Conservation (phyloP, 2,113 vertebrate genomes). For the Carassius auratus region DNA sequence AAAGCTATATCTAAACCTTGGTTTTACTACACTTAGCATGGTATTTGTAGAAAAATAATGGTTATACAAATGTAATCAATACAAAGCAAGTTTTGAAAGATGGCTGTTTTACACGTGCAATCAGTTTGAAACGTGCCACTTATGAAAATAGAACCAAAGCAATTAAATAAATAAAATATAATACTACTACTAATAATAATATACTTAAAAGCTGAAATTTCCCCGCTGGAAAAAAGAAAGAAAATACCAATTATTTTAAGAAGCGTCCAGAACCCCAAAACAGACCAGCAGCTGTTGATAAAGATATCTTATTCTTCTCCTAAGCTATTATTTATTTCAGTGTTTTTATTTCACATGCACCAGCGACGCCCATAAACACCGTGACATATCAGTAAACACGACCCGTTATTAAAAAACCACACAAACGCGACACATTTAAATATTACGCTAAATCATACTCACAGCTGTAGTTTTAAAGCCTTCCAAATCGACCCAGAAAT, state of each 20-base stretch:
- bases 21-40: too few species aligned
- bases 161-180: neutral
- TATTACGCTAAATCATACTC: neutral
- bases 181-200: neutral
- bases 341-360: neutral
- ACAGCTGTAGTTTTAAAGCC: neutral
- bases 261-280: neutral
- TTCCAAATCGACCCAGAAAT: neutral
- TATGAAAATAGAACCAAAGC: neutral
- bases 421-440: neutral
- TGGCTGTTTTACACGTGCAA: neutral
- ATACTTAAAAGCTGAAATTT: neutral
- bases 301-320: neutral
- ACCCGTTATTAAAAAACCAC: neutral
- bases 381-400: neutral
- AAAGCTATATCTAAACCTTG: too few species aligned
- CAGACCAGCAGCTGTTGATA: neutral
- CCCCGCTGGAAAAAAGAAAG: too few species aligned
- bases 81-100: neutral
- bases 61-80: too few species aligned
- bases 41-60: too few species aligned
- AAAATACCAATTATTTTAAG: neutral
- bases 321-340: neutral
- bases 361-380: neutral
- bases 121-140: neutral